Evolutionary conservation across 2,113 vertebrate species (phyloP), one percentile per base, ranked within the genome.

Genomic region (Scytalopus superciliaris): DNA sequence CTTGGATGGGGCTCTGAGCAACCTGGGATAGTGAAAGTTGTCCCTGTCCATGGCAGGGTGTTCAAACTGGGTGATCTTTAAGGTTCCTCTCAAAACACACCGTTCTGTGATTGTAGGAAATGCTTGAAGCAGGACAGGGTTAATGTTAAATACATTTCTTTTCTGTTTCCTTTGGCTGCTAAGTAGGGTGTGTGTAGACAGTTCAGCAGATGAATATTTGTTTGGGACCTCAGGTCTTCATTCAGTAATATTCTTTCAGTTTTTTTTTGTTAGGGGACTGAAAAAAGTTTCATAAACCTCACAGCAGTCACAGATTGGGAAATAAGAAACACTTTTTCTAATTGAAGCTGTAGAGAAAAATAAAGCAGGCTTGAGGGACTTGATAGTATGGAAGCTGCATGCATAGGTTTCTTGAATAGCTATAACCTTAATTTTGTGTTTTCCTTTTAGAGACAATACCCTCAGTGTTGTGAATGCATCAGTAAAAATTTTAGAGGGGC

Each of bases 261-360:
- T 22, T 52, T 87, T 90, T 45, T 93, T 80, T 35, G 33, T 77
- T 69, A 87, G 33, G 64, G 19, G 69, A 74, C 30, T 55, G 31
- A 39, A 89, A 74, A 42, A 57, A 30, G 9, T 62, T 70, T 95
- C 44, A 56, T 60, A 73, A 85, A 88, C 25, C 63, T 89, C 75
- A 45, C 12, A 88, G 39, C 63, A 83, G 50, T 62, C 37, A 53
- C 49, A 77, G 73, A 40, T 15, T 45, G 45, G 55, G 59, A 83
- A 92, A 88, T 76, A 86, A 87, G 69, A 75, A 94, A 82, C 30
- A 27, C 14, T 84, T 76, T 55, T 82, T 52, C 44, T 90, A 50
- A 85, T 62, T 87, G 70, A 88, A 90, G 25, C 28, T 80, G 25
- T 69, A 86, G n/a, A 73, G 67, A 83, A 85, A 84, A 88, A 21